phyloP scores from a whole-genome alignment of 2,113 vertebrate genomes.

The Pomatorhinus ruficollis region DNA sequence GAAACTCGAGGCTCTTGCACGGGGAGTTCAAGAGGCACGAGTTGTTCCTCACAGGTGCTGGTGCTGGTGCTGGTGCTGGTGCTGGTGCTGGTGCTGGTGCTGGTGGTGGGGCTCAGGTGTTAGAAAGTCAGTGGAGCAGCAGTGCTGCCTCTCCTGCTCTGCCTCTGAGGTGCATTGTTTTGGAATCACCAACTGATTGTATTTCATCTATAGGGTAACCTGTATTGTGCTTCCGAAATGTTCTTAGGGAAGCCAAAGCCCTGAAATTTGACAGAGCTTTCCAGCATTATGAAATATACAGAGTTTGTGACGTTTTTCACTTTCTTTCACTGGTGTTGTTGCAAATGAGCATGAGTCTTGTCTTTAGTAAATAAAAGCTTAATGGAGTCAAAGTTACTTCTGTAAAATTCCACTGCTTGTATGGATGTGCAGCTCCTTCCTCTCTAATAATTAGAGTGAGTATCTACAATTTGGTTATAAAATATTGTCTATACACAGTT shows the following conservation, averaged over 20 bases:
- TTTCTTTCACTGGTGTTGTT: background rate
- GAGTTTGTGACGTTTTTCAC: background rate
- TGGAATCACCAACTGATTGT: background rate
- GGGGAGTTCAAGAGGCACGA: accelerated
- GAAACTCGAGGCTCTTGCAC: background rate
- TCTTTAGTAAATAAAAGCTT: background rate
- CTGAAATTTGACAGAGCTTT: background rate
- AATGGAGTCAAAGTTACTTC: background rate
- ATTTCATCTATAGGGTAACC: background rate
- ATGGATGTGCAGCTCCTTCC: background rate
- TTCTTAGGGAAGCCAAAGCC: background rate
- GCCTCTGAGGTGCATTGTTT: background rate
- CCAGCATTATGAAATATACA: background rate
- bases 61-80: no score
- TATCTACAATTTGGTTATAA: background rate
- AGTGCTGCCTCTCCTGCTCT: background rate
- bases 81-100: background rate
- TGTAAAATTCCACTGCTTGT: background rate
- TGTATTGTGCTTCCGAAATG: background rate
- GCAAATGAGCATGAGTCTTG: background rate
- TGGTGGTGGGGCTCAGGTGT: background rate
- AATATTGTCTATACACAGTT: background rate
- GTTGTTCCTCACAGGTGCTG: background rate
- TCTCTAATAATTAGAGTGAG: background rate
- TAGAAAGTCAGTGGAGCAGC: background rate